Evolutionary conservation across 1,140 invertebrate genomes (phyloP).

Genomic region (Heliconius hewitsoni): DNA sequence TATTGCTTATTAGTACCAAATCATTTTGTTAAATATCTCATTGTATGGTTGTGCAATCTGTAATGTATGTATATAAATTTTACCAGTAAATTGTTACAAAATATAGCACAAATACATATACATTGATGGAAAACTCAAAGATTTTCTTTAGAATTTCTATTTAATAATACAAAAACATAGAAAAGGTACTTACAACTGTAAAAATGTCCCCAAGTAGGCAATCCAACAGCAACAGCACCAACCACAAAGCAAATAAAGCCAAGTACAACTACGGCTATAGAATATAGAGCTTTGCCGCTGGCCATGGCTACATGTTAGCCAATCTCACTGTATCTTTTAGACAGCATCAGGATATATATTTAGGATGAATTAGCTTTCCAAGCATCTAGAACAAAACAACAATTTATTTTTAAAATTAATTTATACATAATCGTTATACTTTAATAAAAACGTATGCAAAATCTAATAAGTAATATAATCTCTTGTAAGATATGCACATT

Average conservation of each 20-base stretch:
- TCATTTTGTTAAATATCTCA: not conserved
- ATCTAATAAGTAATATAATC: slow-evolving; percentile 5
- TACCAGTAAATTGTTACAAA: not conserved
- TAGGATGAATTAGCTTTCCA: slow-evolving; percentile 32
- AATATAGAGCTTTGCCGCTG: slow-evolving; percentile 83
- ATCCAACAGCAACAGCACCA: slow-evolving; percentile 87
- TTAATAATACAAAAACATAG: not conserved
- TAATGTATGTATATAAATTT: not conserved
- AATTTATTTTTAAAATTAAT: not conserved
- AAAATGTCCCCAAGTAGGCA: slow-evolving; percentile 91
- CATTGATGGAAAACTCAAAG: no score
- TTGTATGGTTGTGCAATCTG: not conserved
- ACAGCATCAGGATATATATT: slow-evolving; percentile 58
- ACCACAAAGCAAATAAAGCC: slow-evolving; percentile 89
- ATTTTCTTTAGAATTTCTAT: no score
- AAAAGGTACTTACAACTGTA: slow-evolving; percentile 82
- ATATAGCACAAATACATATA: not conserved
- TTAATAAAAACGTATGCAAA: slow-evolving; percentile 1
- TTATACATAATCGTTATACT: not conserved
- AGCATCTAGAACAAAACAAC: slow-evolving; percentile 45
- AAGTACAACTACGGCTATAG: slow-evolving; percentile 87
- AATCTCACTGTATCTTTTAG: slow-evolving; percentile 50
- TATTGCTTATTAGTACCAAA: not conserved
- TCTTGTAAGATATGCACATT: slow-evolving; percentile 19
- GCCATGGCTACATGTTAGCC: slow-evolving; percentile 80